A percentile compares a stretch with the other conserved stretches of the same genome.
Evolutionary conservation across 2,113 vertebrate species (phyloP).

Genomic region (Eubucco bourcierii): DNA sequence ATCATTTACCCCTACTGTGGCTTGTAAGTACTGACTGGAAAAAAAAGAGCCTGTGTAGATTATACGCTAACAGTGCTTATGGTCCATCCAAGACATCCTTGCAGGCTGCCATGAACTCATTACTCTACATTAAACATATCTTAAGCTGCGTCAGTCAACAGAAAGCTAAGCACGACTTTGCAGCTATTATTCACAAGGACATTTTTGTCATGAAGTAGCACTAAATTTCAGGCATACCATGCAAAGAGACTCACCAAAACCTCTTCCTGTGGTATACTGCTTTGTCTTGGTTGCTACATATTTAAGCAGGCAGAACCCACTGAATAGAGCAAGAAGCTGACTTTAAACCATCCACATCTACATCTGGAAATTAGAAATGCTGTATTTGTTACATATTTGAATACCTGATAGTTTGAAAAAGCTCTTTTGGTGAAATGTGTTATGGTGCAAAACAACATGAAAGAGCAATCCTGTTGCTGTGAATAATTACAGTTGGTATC

Average conservation of each 20-base stretch:
- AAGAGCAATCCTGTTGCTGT: not conserved
- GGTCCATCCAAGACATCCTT: not conserved
- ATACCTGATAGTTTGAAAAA: not conserved
- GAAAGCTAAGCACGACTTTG: not conserved
- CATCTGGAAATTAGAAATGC: not conserved
- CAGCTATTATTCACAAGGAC: not conserved
- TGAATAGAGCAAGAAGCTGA: not conserved
- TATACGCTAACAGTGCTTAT: not conserved
- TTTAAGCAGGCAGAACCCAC: not conserved
- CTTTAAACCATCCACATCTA: not conserved
- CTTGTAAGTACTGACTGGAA: not conserved
- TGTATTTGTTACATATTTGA: not conserved
- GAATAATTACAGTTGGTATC: not conserved
- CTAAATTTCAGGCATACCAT: not conserved
- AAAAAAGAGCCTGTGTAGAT: not conserved
- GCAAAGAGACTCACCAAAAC: not conserved
- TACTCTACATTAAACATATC: not conserved
- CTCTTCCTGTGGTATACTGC: not conserved
- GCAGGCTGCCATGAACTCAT: not conserved
- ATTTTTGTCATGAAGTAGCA: not conserved
- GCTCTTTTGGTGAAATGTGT: not conserved
- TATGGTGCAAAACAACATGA: not conserved
- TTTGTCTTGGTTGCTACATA: not conserved
- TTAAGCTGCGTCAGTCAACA: not conserved
- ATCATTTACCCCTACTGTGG: not conserved